Base-by-base conservation (phyloP, 2,113 vertebrate genomes). In the Erinaceus europaeus region DNA sequence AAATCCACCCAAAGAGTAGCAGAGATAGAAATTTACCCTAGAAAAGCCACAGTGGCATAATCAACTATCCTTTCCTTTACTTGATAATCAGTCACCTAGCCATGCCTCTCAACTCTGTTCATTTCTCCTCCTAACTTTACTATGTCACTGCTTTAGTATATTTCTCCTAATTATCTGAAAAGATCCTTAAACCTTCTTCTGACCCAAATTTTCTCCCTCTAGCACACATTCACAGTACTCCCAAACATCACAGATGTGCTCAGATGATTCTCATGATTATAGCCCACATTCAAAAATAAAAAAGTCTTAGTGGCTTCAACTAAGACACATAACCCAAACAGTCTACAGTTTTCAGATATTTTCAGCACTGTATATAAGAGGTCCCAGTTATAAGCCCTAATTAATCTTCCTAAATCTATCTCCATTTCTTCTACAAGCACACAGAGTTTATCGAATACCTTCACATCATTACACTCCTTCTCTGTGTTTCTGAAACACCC, bases 1-100 rank as follows among this genome's bases (percentile, higher is more conserved):
- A 91, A 91, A 86, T 75, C 61, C 57, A 68, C 71, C 75, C 86
- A 93, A 75, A 74, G 61, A 57, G 23, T 71, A 86, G 27, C 38
- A 72, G 44, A 93, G 61, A 75, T 78, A 53, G 34, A 86, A 88
- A 93, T 76, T 88, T 68, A 62, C 73, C 65, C 55, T 68, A 68
- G 77, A 86, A 65, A 90, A 88, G 34, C 40, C 25, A 36, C 44
- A 80, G 13, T 14, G 38, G 4, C 64, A 44, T 62, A 57, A 13
- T 80, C 17, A 68, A 27, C n/a, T 81, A 42, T 61, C 69, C 27
- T 40, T 72, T 85, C 27, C 40, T 86, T 3, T 1, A 69, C 36
- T 15, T 29, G 14, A n/a, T 14, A 46, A 59, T 55, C 65, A 52
- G 20, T 84, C 57, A 76, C 52, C 52, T 53, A 73, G 25, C 74